Evolutionary conservation across 2,113 vertebrate genomes (phyloP).

Genomic region (Murina feae): DNA sequence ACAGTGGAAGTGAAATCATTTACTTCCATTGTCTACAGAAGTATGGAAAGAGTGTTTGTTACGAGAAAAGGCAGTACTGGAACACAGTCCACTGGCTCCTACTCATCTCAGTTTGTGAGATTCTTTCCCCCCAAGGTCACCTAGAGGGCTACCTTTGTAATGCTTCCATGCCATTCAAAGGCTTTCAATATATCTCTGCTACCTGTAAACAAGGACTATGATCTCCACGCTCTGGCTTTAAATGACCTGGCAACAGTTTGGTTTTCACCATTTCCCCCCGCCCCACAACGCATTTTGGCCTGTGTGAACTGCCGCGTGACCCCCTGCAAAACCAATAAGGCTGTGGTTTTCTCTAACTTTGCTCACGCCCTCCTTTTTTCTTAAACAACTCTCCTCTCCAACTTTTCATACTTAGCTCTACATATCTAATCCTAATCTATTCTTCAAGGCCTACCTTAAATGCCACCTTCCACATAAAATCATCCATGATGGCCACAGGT

Average conservation of each 20-base stretch:
- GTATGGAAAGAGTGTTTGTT: constrained; percentile 14
- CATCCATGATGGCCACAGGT: not conserved
- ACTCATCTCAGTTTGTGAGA: not conserved
- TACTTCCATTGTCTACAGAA: constrained; percentile 94
- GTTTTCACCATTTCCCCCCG: not conserved
- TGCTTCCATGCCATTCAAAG: not conserved
- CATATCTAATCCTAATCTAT: not conserved
- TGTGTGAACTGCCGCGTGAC: not conserved
- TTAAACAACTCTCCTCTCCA: not conserved
- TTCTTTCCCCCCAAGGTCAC: not conserved
- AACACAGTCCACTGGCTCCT: not conserved
- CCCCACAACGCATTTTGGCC: not conserved
- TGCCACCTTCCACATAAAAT: not conserved
- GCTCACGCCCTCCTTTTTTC: not conserved
- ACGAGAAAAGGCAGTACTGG: not conserved
- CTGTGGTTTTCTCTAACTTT: not conserved
- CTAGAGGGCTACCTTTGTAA: not conserved
- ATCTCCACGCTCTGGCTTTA: not conserved
- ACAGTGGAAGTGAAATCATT: constrained; percentile 96
- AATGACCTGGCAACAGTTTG: too few species aligned
- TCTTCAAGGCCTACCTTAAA: not conserved
- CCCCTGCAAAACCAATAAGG: not conserved
- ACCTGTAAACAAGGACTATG: not conserved
- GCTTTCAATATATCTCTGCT: not conserved
- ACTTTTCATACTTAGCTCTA: not conserved